These are phyloP conservation scores for Drosophila elegans DNA, from an alignment of 1,140 invertebrate genomes.

Conservation along the genomic window DNA sequence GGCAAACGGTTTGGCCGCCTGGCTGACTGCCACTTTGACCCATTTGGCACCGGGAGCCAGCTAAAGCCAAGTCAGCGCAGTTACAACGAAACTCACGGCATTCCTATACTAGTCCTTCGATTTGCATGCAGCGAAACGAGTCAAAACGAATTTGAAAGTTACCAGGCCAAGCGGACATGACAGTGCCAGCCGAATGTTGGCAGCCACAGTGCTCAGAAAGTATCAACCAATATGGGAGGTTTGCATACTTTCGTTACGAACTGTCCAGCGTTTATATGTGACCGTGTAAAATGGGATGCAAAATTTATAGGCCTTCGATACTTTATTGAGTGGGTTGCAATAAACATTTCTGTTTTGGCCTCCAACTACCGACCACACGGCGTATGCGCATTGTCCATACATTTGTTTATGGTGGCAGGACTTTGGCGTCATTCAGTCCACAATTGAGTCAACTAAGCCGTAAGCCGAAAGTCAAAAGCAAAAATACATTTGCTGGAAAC, in stretches of 20 bases:
- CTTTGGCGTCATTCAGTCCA: constrained; percentile 53
- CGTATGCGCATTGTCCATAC: constrained; percentile 57
- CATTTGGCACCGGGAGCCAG: constrained; percentile 68
- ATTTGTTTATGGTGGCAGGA: constrained; percentile 52
- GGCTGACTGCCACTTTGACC: constrained; percentile 80
- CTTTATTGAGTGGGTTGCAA: constrained; percentile 69
- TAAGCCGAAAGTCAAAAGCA: not conserved
- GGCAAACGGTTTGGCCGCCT: constrained; percentile 74
- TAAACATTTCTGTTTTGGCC: constrained; percentile 51
- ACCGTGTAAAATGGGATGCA: constrained; percentile 33
- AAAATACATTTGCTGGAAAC: constrained; percentile 5
- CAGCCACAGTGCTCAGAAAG: not conserved
- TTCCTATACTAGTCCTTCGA: constrained; percentile 18
- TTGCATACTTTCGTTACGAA: constrained; percentile 24
- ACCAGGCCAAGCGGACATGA: constrained; percentile 14
- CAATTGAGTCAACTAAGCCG: constrained; percentile 2
- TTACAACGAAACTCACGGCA: constrained; percentile 53
- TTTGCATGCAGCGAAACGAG: constrained; percentile 44
- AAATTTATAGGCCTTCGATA: constrained; percentile 60
- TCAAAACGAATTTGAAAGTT: constrained; percentile 37
- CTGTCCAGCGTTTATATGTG: constrained; percentile 34
- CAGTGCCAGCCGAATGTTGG: constrained; percentile 18
- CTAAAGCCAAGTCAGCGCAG: constrained; percentile 66
- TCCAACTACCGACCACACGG: constrained; percentile 32
- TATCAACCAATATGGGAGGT: constrained; percentile 3